Percentiles rank a stretch among this genome's conserved stretches.
phyloP scores from a whole-genome alignment of 2,113 vertebrate genomes.

The Macrotus californicus region DNA sequence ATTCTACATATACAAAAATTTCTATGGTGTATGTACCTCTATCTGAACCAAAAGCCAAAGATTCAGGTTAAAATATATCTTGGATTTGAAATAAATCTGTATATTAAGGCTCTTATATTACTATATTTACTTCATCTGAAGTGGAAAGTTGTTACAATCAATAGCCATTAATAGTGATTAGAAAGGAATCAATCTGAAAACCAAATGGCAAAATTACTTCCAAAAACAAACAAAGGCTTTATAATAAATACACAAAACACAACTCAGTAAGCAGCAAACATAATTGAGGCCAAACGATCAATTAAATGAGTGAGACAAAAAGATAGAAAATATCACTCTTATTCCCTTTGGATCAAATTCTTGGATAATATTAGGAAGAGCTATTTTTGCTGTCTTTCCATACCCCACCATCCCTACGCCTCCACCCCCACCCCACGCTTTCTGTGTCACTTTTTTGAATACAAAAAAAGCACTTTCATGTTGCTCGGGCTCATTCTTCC shows the following conservation, averaged over 20 bases:
- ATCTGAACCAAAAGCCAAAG: constrained; percentile 11
- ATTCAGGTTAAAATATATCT: constrained; percentile 10
- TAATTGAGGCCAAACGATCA: neutral
- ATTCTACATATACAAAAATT: neutral
- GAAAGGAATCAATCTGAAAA: constrained; percentile 36
- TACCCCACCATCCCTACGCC: neutral
- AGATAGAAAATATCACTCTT: neutral
- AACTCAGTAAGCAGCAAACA: neutral
- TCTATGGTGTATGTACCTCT: neutral
- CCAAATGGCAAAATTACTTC: constrained; percentile 42
- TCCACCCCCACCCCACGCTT: neutral
- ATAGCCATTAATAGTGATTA: constrained; percentile 32
- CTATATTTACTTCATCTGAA: neutral
- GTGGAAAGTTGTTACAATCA: constrained; percentile 31
- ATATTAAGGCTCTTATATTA: neutral
- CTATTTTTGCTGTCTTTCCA: neutral
- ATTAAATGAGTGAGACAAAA: neutral
- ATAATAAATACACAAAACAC: constrained; percentile 21
- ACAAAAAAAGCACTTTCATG: neutral
- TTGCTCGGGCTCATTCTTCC: neutral
- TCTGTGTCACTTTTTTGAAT: neutral
- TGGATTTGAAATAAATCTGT: constrained; percentile 19
- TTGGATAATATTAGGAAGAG: neutral
- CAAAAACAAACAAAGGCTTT: constrained; percentile 37
- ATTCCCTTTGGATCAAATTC: neutral